Evolutionary conservation across 2,113 vertebrate species (phyloP).

Genomic region (Rhinoderma darwinii): DNA sequence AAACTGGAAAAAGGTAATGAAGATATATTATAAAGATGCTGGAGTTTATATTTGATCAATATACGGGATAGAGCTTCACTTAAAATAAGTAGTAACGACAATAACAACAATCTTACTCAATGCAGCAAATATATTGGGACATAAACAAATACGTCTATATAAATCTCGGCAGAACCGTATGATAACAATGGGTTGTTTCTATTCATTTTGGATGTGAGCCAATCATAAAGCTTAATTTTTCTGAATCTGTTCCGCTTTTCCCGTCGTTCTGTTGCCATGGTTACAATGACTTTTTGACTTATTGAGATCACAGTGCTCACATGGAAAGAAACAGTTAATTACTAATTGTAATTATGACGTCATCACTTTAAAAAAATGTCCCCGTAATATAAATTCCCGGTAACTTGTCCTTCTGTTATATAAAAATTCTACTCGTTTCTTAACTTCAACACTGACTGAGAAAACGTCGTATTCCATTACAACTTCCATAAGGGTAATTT

Average conservation of each 20-base stretch:
- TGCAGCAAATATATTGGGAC: neutral
- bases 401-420: too few species aligned
- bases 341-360: too few species aligned
- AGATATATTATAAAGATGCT: neutral
- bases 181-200: neutral
- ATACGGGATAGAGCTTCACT: neutral
- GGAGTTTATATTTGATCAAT: neutral
- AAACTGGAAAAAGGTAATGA: neutral
- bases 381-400: too few species aligned
- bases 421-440: too few species aligned
- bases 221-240: neutral
- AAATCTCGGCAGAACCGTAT: neutral
- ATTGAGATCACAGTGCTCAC: neutral
- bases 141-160: neutral
- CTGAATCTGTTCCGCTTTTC: neutral
- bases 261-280: neutral
- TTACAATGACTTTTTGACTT: conserved; percentile 1
- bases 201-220: neutral
- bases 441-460: too few species aligned
- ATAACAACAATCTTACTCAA: neutral
- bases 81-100: too few species aligned
- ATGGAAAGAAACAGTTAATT: neutral
- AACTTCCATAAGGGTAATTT: too few species aligned
- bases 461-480: too few species aligned
- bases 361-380: too few species aligned